These are phyloP conservation scores for Diadromus collaris DNA, from an alignment of 2,888 invertebrate genomes.

Conservation along the genomic window DNA sequence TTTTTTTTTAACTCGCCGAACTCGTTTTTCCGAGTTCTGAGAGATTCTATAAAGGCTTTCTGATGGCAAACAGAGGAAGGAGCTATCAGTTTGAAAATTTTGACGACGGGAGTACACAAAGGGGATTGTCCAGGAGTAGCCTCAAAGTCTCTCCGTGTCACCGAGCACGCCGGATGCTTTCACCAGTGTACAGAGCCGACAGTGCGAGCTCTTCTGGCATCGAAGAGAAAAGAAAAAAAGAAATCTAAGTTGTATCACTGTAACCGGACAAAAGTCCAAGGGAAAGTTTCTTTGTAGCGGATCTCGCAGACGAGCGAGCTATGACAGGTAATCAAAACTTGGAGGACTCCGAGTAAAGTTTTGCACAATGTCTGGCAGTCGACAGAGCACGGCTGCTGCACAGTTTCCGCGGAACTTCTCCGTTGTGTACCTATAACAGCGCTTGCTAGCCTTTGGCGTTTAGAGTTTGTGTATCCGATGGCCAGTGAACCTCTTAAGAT, in stretches of 20 bases:
- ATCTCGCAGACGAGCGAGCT: slow-evolving; percentile 20
- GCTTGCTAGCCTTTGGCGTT: slow-evolving; percentile 1
- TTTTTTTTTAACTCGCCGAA: slow-evolving; percentile 8
- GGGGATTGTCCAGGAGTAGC: slow-evolving; percentile 20
- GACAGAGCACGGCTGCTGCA: not conserved
- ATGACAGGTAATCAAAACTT: slow-evolving; percentile 55
- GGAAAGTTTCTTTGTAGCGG: slow-evolving; percentile 48
- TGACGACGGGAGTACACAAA: slow-evolving; percentile 31
- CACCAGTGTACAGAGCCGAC: not conserved
- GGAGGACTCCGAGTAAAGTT: slow-evolving; percentile 49
- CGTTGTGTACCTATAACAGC: slow-evolving; percentile 1
- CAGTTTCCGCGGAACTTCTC: slow-evolving; percentile 31
- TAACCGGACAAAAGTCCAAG: slow-evolving; percentile 22
- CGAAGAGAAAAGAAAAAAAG: slow-evolving; percentile 7
- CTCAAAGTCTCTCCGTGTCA: slow-evolving; percentile 43
- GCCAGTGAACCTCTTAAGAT: not conserved
- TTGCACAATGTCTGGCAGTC: slow-evolving; percentile 47
- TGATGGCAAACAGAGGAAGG: slow-evolving; percentile 5
- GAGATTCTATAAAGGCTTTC: not conserved
- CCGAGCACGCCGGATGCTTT: slow-evolving; percentile 40
- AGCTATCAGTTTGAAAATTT: slow-evolving; percentile 28
- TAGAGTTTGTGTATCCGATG: slow-evolving; percentile 8
- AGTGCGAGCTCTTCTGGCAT: not conserved
- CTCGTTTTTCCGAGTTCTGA: slow-evolving; percentile 13
- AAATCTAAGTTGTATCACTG: slow-evolving; percentile 4